Percentiles rank a stretch among this genome's conserved stretches.
Evolutionary conservation across 2,113 vertebrate genomes (phyloP).

Genomic region (Colinus virginianus): DNA sequence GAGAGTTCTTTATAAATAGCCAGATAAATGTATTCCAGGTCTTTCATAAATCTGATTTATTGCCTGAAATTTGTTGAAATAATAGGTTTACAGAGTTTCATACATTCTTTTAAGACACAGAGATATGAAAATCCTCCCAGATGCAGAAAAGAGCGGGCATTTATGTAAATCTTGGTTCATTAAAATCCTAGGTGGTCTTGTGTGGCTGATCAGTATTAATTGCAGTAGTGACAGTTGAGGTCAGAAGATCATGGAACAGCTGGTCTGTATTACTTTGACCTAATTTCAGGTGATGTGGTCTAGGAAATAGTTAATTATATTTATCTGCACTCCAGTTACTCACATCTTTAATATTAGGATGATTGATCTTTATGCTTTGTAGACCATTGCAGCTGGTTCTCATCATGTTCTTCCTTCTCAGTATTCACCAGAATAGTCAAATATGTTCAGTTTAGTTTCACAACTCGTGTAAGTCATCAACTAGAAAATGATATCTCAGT

Average conservation of each 20-base stretch:
- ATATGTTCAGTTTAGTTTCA: background rate
- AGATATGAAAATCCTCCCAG: background rate
- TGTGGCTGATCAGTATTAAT: constrained; percentile 22
- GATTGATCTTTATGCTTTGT: background rate
- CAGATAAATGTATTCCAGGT: background rate
- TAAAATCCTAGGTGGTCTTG: constrained; percentile 33
- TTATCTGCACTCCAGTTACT: constrained; percentile 14
- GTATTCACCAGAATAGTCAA: background rate
- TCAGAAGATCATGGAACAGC: constrained; percentile 21
- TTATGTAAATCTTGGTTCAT: background rate
- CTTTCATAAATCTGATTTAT: background rate
- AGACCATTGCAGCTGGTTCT: constrained; percentile 26
- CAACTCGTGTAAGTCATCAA: background rate
- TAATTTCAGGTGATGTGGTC: constrained; percentile 42
- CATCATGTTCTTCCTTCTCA: background rate
- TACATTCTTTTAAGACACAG: background rate
- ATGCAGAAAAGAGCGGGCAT: background rate
- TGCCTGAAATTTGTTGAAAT: background rate
- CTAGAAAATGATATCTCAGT: background rate
- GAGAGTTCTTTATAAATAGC: background rate
- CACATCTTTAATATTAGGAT: constrained; percentile 10
- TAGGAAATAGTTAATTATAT: constrained; percentile 52
- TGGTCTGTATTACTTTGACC: constrained; percentile 1
- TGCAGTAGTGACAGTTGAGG: constrained; percentile 5
- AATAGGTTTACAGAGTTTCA: background rate